A percentile compares a stretch with the other conserved stretches of the same genome.
Conservation (phyloP, 2,888 invertebrate genomes). For the Chalcosyrphus nemorum region DNA sequence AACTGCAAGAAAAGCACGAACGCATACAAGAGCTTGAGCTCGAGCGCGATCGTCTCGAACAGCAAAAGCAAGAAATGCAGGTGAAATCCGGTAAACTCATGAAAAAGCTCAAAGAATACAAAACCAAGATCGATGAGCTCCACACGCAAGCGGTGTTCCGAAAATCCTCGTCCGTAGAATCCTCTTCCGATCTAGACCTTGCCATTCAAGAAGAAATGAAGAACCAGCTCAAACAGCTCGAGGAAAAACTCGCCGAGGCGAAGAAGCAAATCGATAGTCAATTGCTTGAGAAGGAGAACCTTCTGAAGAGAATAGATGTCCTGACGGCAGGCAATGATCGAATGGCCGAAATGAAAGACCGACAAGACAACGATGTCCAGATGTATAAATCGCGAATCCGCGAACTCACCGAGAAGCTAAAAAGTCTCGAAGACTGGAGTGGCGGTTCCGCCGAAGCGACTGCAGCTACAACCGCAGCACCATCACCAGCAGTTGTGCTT, state of each 20-base stretch:
- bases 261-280: slow-evolving; percentile 85
- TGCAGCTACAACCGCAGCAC: background rate
- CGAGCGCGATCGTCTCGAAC: slow-evolving; percentile 84
- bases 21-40: slow-evolving; percentile 84
- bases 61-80: slow-evolving; percentile 86
- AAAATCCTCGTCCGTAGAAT: slow-evolving; percentile 75
- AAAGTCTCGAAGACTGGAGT: slow-evolving; percentile 83
- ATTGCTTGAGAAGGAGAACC: slow-evolving; percentile 86
- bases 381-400: slow-evolving; percentile 88
- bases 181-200: slow-evolving; percentile 85
- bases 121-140: slow-evolving; percentile 85
- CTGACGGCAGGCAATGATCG: slow-evolving; percentile 89
- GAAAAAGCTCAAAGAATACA: slow-evolving; percentile 92
- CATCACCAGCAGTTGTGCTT: background rate
- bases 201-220: slow-evolving; percentile 92
- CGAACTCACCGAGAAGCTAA: slow-evolving; percentile 87
- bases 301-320: slow-evolving; percentile 88
- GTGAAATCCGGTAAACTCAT: slow-evolving; percentile 90
- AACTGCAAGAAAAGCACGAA: slow-evolving; percentile 84
- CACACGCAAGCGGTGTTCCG: slow-evolving; percentile 72
- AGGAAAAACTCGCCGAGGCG: slow-evolving; percentile 86
- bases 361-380: slow-evolving; percentile 89
- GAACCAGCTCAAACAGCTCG: slow-evolving; percentile 86
- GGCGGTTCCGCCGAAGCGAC: slow-evolving; percentile 59
- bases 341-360: slow-evolving; percentile 90